phyloP scores from a whole-genome alignment of 1,140 invertebrate genomes.

The Palaemon carinicauda region DNA sequence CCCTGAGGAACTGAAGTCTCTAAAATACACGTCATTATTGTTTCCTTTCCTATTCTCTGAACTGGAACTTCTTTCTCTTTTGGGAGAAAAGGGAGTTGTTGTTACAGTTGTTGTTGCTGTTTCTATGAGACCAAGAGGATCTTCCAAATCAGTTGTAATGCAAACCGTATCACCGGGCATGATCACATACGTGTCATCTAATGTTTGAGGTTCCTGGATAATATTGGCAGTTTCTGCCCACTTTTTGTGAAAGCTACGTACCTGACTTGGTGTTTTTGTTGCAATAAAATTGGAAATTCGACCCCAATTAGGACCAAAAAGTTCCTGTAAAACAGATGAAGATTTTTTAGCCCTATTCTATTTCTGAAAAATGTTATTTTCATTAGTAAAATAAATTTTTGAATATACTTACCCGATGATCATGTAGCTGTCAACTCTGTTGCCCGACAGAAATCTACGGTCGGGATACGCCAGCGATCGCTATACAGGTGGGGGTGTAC shows the following conservation, averaged over 20 bases:
- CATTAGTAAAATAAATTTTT: too few relatives aligned
- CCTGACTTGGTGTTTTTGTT: conserved; percentile 45
- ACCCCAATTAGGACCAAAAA: conserved; percentile 50
- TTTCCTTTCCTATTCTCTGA: not conserved
- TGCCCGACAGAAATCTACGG: too few relatives aligned
- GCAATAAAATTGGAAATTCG: conserved; percentile 50
- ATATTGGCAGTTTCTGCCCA: conserved; percentile 44
- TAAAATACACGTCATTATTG: not conserved
- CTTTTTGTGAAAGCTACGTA: conserved; percentile 48
- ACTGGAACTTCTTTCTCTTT: not conserved
- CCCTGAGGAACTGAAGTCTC: not conserved
- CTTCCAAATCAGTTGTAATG: conserved; percentile 40
- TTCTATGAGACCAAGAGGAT: conserved; percentile 38
- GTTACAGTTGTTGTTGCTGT: conserved; percentile 36
- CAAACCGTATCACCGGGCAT: conserved; percentile 36
- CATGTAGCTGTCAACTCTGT: too few relatives aligned
- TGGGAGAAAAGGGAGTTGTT: conserved; percentile 36
- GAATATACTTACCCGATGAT: too few relatives aligned
- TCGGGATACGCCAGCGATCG: too few relatives aligned
- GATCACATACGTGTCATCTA: conserved; percentile 48
- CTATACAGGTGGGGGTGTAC: too few relatives aligned
- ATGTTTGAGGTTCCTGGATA: conserved; percentile 36
- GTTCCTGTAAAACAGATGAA: conserved; percentile 44
- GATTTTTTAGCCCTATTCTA: not conserved
- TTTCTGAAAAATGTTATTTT: too few relatives aligned